A percentile compares a stretch with the other conserved stretches of the same genome.
Evolutionary conservation across 2,888 invertebrate genomes (phyloP).

Genomic region (Elmis aenea): DNA sequence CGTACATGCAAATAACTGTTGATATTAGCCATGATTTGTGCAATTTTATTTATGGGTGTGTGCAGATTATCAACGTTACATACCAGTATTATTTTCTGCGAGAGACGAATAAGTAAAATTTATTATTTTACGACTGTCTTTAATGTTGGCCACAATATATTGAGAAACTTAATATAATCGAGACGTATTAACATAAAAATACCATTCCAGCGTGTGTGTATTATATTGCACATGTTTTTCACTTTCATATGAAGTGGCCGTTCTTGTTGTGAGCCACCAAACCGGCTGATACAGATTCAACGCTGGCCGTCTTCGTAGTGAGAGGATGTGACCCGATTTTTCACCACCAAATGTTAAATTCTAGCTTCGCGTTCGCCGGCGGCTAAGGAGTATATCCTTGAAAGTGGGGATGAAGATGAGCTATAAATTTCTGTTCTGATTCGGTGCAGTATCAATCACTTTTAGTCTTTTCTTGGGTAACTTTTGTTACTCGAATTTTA

Average conservation of each 20-base stretch:
- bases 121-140: no score
- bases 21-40: no score
- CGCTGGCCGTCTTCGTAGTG: conserved; percentile 26
- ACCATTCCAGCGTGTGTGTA: conserved; percentile 27
- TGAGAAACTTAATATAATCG: no score
- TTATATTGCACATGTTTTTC: conserved; percentile 10
- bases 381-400: conserved; percentile 14
- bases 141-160: no score
- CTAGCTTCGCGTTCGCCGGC: conserved; percentile 18
- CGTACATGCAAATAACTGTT: no score
- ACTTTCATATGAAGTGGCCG: conserved; percentile 11
- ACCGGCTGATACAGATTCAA: conserved; percentile 30
- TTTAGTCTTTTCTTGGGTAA: conserved; percentile 33
- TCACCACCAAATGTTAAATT: conserved; percentile 34
- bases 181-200: conserved; percentile 39
- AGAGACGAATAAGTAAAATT: no score
- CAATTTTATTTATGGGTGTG: no score
- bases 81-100: no score
- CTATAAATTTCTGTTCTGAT: conserved; percentile 32
- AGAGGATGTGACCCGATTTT: conserved; percentile 40
- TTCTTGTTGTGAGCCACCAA: no score
- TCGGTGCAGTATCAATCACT: conserved; percentile 29
- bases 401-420: conserved; percentile 36
- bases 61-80: no score
- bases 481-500: conserved; percentile 29